These are phyloP conservation scores for Amaurobius ferox DNA, from an alignment of 2,888 invertebrate species.

Conservation along the genomic window DNA sequence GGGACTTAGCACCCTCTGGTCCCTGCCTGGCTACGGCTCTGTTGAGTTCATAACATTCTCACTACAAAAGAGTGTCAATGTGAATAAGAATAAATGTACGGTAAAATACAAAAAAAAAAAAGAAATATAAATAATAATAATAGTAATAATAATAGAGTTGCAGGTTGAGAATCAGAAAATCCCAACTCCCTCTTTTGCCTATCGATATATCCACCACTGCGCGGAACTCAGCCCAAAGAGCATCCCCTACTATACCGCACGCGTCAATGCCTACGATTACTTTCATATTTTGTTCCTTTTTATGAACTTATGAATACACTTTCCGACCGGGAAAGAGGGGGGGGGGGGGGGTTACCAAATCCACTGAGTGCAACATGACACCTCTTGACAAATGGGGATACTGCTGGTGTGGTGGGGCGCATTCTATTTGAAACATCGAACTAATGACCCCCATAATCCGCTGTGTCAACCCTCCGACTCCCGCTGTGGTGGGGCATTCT, in stretches of 20 bases:
- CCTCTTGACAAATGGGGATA: conserved; percentile 11
- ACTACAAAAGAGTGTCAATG: too few species aligned
- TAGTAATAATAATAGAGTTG: too few species aligned
- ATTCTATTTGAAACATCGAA: conserved; percentile 5
- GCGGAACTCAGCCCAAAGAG: not conserved
- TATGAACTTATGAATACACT: not conserved
- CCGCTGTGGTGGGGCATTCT: conserved; percentile 8
- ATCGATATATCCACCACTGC: too few species aligned
- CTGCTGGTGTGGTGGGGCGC: not conserved
- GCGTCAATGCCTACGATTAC: not conserved
- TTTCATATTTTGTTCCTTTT: not conserved
- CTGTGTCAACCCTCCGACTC: conserved; percentile 27
- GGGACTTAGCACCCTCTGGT: too few species aligned
- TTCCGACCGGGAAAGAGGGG: not conserved
- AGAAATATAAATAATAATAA: too few species aligned
- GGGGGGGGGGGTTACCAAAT: not conserved
- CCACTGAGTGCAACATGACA: conserved; percentile 21
- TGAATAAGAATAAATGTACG: too few species aligned
- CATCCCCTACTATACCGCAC: not conserved
- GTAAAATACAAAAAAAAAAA: too few species aligned
- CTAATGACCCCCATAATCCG: conserved; percentile 64
- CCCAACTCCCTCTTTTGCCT: too few species aligned
- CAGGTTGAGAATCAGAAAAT: too few species aligned
- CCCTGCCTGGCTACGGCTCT: too few species aligned
- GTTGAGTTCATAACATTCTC: too few species aligned